Percentiles rank a stretch among this genome's conserved stretches.
phyloP scores from a whole-genome alignment of 2,797 vertebrate species.

The Rhabdophis nuchalis region DNA sequence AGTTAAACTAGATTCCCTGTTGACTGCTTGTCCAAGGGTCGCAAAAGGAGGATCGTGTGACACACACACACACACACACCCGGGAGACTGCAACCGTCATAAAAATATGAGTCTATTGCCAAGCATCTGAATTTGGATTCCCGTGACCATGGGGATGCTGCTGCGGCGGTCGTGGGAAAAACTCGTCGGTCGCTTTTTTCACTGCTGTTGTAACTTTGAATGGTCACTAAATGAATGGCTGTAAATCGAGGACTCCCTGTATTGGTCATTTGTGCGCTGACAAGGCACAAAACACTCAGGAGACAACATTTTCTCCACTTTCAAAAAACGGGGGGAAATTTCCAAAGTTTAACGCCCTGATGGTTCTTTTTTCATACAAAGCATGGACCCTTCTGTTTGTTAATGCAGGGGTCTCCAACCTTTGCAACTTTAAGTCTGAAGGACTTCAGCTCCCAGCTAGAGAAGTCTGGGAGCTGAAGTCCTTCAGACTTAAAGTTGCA shows the following conservation, averaged over 20 bases:
- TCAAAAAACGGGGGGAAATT: not conserved
- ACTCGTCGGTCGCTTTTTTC: not conserved
- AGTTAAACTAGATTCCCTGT: not conserved
- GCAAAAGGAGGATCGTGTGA: not conserved
- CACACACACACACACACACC: no score
- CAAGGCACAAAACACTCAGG: constrained; percentile 38
- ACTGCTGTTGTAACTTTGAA: not conserved
- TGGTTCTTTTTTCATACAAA: constrained; percentile 45
- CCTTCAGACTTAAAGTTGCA: no score
- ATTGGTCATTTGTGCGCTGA: constrained; percentile 33
- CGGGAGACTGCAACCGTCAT: not conserved
- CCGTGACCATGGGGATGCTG: not conserved
- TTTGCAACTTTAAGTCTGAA: no score
- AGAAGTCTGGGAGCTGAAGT: no score
- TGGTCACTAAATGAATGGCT: not conserved
- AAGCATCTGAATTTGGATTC: not conserved
- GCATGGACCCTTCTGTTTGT: constrained; percentile 33
- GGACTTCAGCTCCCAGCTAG: no score
- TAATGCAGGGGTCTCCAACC: no score
- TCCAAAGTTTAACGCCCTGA: constrained; percentile 36
- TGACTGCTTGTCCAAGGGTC: not conserved
- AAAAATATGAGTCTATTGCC: not conserved
- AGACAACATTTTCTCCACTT: constrained; percentile 14
- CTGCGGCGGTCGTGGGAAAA: not conserved
- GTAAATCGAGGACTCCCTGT: not conserved